Base-by-base conservation (phyloP, 2,888 invertebrate species). In the Eugnorisma glareosa region DNA sequence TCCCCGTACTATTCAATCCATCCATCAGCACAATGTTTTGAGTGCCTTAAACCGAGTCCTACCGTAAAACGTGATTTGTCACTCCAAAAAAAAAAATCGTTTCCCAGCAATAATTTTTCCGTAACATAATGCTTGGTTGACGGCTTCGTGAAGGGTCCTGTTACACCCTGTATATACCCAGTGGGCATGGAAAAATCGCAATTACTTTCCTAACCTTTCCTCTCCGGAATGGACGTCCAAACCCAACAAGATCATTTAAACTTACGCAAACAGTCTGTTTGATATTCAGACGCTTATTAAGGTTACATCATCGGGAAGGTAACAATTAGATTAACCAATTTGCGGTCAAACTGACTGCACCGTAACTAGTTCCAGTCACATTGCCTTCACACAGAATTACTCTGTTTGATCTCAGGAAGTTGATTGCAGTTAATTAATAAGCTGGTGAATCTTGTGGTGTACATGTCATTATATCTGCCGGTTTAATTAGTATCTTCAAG, bases 341-440 rank as follows among this genome's bases (percentile, higher is more conserved):
- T 45, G 48, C 0, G 59, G 40, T 21, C 48, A 59, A 37, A 76
- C 24, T 31, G 0, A 64, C 24, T 74, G 64, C 64, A 31, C 24
- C 21, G n/a, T 63, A 43, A 61, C 21, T n/a, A 51, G 7, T 40
- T n/a, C n/a, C 15, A 31, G 37, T 28, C 15, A 18, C 67, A 43
- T 59, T 67, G 59, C 67, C 31, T 76, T 63, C 10, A 45, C 64
- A 24, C 54, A 24, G 64, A 51, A 28, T 64, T 76, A 66, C 54
- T 48, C 37, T 35, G 15, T 35, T 74, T 74, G 43, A 45, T 28
- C 28, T 73, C 24, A 35, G 11, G n/a, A 75, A 48, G 31, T 21
- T 59, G 8, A 76, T 76, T 76, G 48, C 40, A 61, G 11, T 74
- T 75, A 54, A 74, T 64, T 64, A 43, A 7, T 43, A 63, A 1